Base-by-base conservation (phyloP, 2,113 vertebrate species). In the Myiozetetes cayanensis region DNA sequence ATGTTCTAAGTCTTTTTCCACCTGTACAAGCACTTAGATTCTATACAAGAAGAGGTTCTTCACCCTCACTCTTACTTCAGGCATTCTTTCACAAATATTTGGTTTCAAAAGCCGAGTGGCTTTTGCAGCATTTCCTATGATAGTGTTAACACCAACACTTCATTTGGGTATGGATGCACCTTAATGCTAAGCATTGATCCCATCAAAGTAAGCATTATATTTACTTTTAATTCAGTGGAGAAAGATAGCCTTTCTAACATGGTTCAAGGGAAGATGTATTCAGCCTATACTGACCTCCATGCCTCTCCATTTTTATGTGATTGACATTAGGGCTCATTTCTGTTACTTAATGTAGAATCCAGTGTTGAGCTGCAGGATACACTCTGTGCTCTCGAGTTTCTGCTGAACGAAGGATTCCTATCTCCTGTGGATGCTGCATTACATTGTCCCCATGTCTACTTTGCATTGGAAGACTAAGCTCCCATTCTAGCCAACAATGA, bases 331-430 rank as follows among this genome's bases (percentile, higher is more conserved):
- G 15, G 5, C 2, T 73, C 9, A 39, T 78, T 73, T 49, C 20
- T 74, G 9, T n/a, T 62, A 13, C 30, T 89, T 63, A 63, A 37
- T 17, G 22, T 63, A 74, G 23, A 92, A 58, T 8, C 7, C 20
- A 31, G 6, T 63, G n/a, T 39, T 65, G 49, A 31, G 8, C n/a
- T 78, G 14, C 23, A 74, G 49, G 50, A 25, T 44, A 27, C 1
- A 23, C 12, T n/a, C 27, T 39, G 30, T 58, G 47, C 14, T 35
- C 47, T 77, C 17, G 6, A 18, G 7, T 50, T 72, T 76, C 31
- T 5, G 8, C 12, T 9, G 20, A n/a, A 63, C 12, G 49, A 27
- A 62, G 15, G 44, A 53, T 16, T 21, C n/a, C 22, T 0, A 1
- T 31, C 43, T 73, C 11, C 24, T 9, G 4, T 20, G 31, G 33